These are phyloP conservation scores for Antitype chi DNA, from an alignment of 2,888 invertebrate genomes.

Conservation along the genomic window DNA sequence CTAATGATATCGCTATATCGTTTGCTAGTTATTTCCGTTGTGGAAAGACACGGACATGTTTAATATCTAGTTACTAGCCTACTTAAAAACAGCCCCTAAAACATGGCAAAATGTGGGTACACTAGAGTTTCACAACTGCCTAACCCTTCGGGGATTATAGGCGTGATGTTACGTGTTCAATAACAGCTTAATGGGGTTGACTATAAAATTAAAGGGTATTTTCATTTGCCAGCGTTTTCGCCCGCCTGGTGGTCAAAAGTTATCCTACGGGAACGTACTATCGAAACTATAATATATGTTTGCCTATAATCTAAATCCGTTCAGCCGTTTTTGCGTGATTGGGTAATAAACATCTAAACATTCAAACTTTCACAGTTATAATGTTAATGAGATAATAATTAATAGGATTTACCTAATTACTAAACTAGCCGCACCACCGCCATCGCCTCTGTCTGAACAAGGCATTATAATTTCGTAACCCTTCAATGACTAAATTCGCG, in stretches of 20 bases:
- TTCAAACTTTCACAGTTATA: too few species aligned
- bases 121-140: not conserved
- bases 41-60: not conserved
- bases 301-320: too few species aligned
- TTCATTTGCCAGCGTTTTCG: too few species aligned
- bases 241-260: too few species aligned
- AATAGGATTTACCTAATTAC: not conserved
- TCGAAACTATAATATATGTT: too few species aligned
- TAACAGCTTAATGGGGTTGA: too few species aligned
- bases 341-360: too few species aligned
- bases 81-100: not conserved
- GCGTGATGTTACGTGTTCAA: not conserved
- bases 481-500: conserved; percentile 5
- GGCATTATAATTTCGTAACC: not conserved
- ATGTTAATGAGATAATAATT: too few species aligned
- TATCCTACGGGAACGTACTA: too few species aligned
- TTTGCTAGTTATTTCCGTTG: not conserved
- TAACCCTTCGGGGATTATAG: not conserved
- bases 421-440: not conserved
- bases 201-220: too few species aligned
- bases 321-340: too few species aligned
- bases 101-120: too few species aligned
- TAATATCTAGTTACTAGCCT: not conserved
- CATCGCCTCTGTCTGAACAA: not conserved
- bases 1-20: conserved; percentile 5